Evolutionary conservation across 1,140 invertebrate genomes (phyloP), one percentile per base, ranked within the genome.

Genomic region (Leptopilina boulardi): DNA sequence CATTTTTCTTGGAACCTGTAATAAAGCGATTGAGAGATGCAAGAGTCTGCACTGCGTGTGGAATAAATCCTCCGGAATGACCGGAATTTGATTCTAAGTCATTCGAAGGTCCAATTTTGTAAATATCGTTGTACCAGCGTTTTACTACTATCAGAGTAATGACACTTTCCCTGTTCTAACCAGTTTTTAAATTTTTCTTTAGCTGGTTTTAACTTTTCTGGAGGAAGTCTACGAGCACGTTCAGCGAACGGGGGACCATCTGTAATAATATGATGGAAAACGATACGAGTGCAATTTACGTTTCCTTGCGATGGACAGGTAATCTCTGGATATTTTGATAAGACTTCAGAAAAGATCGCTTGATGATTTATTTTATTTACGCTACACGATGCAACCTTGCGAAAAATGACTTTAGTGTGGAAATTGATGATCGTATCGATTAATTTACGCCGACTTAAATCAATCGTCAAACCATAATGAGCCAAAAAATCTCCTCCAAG

Each of bases 161-260:
- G 4, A 91, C 77, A 85, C n/a, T n/a, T 82, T 73, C 87, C 86
- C 54, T 74, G 30, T 47, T 78, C 11, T 41, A 91, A 30, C 85
- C 87, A 78, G n/a, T 42, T 56, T 5, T 87, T 80, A 73, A 44
- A 44, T 11, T 44, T 2, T 15, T n/a, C 51, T 19, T 74, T 79
- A 11, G 78, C 77, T 2, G 76, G 73, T 30, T 70, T 59, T 1
- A 86, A 59, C 59, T 86, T 84, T 10, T 86, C 86, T 19, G 88
- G 84, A 13, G 85, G 71, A 6, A 92, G 77, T 6, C 90, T 81
- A n/a, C 89, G 84, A 18, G 89, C 74, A 78, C 85, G 83, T 30
- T 81, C 66, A 30, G 80, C 82, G 6, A 87, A 84, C 8, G 88
- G 90, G 54, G 83, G 86, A 5, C 89, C 90, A 10, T 83, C 84